phyloP scores from a whole-genome alignment of 1,140 invertebrate species.

The Cyclargus thomasi region DNA sequence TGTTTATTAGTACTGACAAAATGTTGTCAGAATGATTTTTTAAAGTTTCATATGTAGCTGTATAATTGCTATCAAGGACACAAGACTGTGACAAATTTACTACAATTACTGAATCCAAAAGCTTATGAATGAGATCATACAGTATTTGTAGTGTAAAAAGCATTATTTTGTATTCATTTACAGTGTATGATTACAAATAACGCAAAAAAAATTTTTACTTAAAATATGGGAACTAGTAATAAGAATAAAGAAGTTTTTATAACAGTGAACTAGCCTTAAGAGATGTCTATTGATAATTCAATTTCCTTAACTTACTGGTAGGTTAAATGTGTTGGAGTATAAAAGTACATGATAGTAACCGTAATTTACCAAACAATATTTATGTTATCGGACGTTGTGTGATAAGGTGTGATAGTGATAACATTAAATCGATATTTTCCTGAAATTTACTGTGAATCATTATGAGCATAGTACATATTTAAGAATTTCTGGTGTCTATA shows the following conservation, averaged over 20 bases:
- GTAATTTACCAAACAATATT: slow-evolving; percentile 1
- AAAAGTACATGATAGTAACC: not conserved
- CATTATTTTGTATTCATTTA: not conserved
- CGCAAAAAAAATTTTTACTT: no score
- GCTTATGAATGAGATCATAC: not conserved
- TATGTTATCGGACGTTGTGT: slow-evolving; percentile 18
- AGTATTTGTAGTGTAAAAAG: not conserved
- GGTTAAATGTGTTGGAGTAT: no score
- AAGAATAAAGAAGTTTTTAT: no score
- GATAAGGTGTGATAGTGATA: slow-evolving; percentile 23
- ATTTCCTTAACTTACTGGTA: no score
- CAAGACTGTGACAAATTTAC: not conserved
- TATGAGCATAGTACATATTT: not conserved
- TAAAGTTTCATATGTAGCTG: not conserved
- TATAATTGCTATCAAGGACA: slow-evolving; percentile 4
- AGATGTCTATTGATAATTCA: no score
- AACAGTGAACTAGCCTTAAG: no score
- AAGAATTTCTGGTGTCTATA: not conserved
- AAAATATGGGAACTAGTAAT: no score
- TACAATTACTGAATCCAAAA: slow-evolving; percentile 6
- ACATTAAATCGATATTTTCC: slow-evolving; percentile 19
- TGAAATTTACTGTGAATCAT: not conserved
- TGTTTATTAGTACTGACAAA: no score
- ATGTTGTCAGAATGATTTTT: no score
- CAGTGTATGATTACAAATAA: no score